phyloP scores from a whole-genome alignment of 2,797 vertebrate species.

The Ctenopoma multispine region DNA sequence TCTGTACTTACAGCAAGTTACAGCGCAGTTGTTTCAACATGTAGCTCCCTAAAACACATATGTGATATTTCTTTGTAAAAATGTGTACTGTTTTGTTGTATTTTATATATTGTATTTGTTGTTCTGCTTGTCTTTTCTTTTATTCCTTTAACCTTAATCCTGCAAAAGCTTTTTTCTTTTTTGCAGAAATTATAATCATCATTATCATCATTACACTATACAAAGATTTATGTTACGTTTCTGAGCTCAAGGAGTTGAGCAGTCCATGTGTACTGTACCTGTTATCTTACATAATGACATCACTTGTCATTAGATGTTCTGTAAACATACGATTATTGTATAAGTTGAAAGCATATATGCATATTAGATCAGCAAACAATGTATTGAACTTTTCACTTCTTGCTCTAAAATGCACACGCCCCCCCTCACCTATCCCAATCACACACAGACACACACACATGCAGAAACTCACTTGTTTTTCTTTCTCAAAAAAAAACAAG shows the following conservation, averaged over 20 bases:
- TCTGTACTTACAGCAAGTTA: too few relatives aligned
- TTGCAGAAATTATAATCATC: not conserved
- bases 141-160: not conserved
- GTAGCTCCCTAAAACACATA: too few relatives aligned
- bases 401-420: too few relatives aligned
- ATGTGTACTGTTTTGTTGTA: too few relatives aligned
- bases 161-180: not conserved
- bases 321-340: conserved; percentile 4
- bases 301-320: conserved; percentile 3
- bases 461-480: too few relatives aligned
- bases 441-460: not conserved
- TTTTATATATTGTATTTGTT: too few relatives aligned
- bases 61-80: too few relatives aligned
- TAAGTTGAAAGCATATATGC: not conserved
- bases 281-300: not conserved
- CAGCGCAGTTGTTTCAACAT: too few relatives aligned
- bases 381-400: not conserved
- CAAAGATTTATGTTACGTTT: not conserved
- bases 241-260: not conserved
- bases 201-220: not conserved
- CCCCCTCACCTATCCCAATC: not conserved
- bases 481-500: not conserved
- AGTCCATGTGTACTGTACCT: not conserved
- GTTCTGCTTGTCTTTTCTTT: not conserved
- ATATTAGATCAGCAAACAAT: not conserved